Base-by-base conservation (phyloP, 1,140 invertebrate species). In the Archivesica marissinica region DNA sequence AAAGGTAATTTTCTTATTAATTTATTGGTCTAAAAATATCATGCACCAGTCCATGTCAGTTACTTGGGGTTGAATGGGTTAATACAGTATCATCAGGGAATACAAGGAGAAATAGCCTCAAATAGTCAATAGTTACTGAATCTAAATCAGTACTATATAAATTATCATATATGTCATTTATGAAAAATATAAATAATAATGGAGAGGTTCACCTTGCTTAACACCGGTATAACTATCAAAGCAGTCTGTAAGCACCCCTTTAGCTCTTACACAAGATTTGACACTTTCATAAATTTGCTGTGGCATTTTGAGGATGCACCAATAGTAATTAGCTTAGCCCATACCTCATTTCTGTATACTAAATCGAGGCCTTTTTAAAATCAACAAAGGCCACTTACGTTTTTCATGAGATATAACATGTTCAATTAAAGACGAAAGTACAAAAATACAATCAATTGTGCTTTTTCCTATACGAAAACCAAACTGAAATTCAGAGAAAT, bases 381-480 rank as follows among this genome's bases (percentile, higher is more conserved):
- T 83, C 81, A 64, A 83, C 52, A 44, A 75, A 74, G 7, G 41
- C 64, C 9, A 66, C 52, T 59, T 77, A 25, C n/a, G 41, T 4
- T 76, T 59, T 35, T 54, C 35, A 39, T 70, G 9, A 13, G 23
- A 25, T 17, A 83, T 35, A 23, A 35, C 33, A 64, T 75, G 75
- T 7, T 75, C 23, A 41, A 83, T 75, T 3, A 83, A 47, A 6
- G 30, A 25, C 13, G 76, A 50, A 56, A 82, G 72, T 41, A 59
- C 52, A 54, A 83, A 83, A 54, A 82, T 70, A 35, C 68, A 75
- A 30, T 64, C 81, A 15, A 61, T 30, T 15, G 81, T 83, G 33
- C 81, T 50, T 33, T 52, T 54, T 20, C 50, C 33, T 25, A 39
- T 38, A 23, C 39, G 25, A 82, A 82, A 83, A 23, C 68, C 81